These are phyloP conservation scores for Archips xylosteana DNA, from an alignment of 2,888 invertebrate species.

Conservation along the genomic window DNA sequence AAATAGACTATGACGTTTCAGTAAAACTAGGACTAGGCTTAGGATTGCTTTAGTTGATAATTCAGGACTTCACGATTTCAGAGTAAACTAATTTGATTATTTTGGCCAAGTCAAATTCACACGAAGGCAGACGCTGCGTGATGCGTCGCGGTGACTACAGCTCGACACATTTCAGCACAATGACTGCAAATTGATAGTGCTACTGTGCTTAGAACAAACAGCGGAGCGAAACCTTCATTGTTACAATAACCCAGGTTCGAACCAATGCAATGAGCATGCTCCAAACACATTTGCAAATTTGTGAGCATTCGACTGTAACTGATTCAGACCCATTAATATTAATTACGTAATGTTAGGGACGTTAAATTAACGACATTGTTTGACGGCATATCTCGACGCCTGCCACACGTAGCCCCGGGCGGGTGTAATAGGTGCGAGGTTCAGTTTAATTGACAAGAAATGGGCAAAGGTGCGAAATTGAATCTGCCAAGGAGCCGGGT, in stretches of 20 bases:
- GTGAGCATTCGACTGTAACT: background rate
- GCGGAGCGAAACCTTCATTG: conserved; percentile 8
- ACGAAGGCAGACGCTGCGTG: background rate
- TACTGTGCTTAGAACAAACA: background rate
- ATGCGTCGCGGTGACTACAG: background rate
- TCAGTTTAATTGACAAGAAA: conserved; percentile 39
- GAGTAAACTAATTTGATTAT: background rate
- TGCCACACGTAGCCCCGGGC: conserved; percentile 1
- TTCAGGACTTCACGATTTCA: background rate
- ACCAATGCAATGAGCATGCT: background rate
- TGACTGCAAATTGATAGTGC: conserved; percentile 18
- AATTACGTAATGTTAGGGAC: background rate
- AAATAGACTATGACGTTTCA: too few species aligned
- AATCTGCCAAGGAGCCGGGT: conserved; percentile 34
- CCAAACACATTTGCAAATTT: background rate
- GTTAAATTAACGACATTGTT: conserved; percentile 20
- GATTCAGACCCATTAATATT: background rate
- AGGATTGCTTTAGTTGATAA: too few species aligned
- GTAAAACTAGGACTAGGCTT: too few species aligned
- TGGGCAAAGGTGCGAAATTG: conserved; percentile 36
- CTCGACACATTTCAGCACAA: background rate
- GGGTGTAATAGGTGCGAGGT: conserved; percentile 1
- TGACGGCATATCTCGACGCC: background rate
- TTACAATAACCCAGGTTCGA: background rate
- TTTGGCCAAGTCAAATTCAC: background rate